Conservation (phyloP, 2,113 vertebrate species). For the Odontesthes bonariensis region DNA sequence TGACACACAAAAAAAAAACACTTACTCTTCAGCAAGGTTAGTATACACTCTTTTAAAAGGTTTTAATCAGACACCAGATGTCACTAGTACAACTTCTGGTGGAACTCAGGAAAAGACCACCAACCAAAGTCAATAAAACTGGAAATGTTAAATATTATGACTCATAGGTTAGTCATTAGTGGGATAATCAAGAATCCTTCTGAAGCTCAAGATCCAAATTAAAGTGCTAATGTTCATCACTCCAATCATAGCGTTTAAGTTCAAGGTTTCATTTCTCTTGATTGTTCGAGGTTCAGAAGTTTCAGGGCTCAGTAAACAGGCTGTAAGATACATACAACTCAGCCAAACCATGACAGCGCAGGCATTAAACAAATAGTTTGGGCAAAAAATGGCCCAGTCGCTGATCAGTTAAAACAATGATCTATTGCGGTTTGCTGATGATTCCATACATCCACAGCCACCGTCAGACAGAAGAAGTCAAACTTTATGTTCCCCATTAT, state of each 20-base stretch:
- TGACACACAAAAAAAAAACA: constrained; percentile 4
- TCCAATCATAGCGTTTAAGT: background rate
- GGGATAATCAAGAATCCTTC: constrained; percentile 20
- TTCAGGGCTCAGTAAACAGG: constrained; percentile 24
- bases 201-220: constrained; percentile 55
- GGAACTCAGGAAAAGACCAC: constrained; percentile 25
- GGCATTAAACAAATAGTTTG: too few species aligned
- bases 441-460: constrained; percentile 31
- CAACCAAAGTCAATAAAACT: background rate
- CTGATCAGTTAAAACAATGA: background rate
- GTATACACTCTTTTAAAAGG: constrained; percentile 6
- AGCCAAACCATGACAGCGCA: background rate
- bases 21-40: constrained; percentile 8
- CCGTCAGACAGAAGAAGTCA: constrained; percentile 1
- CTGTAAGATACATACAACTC: constrained; percentile 40
- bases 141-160: background rate
- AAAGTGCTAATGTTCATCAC: background rate
- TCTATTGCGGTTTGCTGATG: background rate
- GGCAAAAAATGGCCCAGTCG: background rate
- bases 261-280: background rate
- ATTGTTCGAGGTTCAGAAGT: constrained; percentile 46
- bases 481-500: background rate
- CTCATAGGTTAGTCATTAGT: constrained; percentile 20
- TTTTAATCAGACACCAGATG: constrained; percentile 12
- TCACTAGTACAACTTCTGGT: constrained; percentile 26